Evolutionary conservation across 2,113 vertebrate species (phyloP), one percentile per base, ranked within the genome.

Genomic region (Bostrychus sinensis): DNA sequence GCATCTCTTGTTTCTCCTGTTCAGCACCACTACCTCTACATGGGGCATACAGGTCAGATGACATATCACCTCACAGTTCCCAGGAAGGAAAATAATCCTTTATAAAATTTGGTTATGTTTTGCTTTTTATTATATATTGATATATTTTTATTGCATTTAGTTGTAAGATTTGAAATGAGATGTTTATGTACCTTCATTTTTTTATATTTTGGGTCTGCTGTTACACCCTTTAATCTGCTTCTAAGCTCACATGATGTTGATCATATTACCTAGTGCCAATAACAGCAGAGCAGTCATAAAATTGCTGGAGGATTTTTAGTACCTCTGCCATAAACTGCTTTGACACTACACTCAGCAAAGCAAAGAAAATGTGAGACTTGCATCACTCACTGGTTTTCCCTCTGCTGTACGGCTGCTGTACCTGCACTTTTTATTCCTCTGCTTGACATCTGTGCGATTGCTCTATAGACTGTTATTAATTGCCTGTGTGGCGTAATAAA

Each of bases 371-470:
- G 51, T 82, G 60, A 72, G 70, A 80, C 84, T 66, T 80, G 80
- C 61, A 86, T 73, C 67, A 77, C 73, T 81, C 55, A 70, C 77
- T 81, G 56, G 70, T 75, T 57, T 82, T 87, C 78, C 76, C 80
- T 80, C 46, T 89, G 84, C 89, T 90, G 78, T 83, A 89, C 82
- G 71, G 89, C 53, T 89, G 85, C 89, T 90, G 78, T 83, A 89
- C 82, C 75, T 89, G 88, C 86, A 90, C 61, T 88, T 89, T 90
- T 82, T 84, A 81, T 73, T 62, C 72, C 72, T 59, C 73, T 81
- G 71, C 51, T 84, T 84, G 82, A 85, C 85, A 69, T 84, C 69
- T 73, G 70, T 81, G 78, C 48, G 66, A 78, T 77, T 58, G 77
- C 69, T 70, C 71, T 64, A 43, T 75, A 57, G 73, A 81, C 77